Conservation (phyloP, 1,140 invertebrate species). For the Lutraria rhynchaena region DNA sequence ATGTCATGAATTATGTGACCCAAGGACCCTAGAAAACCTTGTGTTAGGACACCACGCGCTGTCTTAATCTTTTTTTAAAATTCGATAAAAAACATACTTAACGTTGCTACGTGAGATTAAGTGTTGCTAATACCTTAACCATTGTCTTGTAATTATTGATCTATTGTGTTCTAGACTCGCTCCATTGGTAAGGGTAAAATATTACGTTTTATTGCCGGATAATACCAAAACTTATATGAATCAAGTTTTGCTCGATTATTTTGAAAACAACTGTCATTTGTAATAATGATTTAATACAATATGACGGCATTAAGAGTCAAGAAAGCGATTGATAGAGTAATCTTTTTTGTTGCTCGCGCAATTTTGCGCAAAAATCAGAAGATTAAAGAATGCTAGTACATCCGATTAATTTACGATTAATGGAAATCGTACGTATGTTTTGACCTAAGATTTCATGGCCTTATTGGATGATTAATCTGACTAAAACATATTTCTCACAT, state of each 20-base stretch:
- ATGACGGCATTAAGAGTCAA: too few relatives aligned
- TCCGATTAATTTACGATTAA: constrained; percentile 47
- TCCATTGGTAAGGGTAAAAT: background rate
- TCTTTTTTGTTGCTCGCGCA: constrained; percentile 36
- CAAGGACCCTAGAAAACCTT: too few relatives aligned
- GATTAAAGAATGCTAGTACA: constrained; percentile 36
- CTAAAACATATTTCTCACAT: too few relatives aligned
- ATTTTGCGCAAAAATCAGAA: constrained; percentile 29
- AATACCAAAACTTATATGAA: background rate
- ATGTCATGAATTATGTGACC: too few relatives aligned
- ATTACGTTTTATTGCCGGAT: constrained; percentile 45
- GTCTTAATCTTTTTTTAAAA: too few relatives aligned
- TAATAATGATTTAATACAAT: too few relatives aligned
- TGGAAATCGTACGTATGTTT: background rate
- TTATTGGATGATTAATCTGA: too few relatives aligned
- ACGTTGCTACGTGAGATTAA: constrained; percentile 42
- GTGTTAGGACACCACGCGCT: too few relatives aligned
- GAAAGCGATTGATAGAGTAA: constrained; percentile 28
- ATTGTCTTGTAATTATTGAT: constrained; percentile 37
- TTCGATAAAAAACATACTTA: constrained; percentile 28
- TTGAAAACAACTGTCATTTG: too few relatives aligned
- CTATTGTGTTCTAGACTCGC: background rate
- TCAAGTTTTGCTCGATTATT: too few relatives aligned
- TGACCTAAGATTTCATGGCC: constrained; percentile 28
- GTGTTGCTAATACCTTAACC: constrained; percentile 22